Evolutionary conservation across 2,888 invertebrate species (phyloP).

Genomic region (Hypercompe scribonia): DNA sequence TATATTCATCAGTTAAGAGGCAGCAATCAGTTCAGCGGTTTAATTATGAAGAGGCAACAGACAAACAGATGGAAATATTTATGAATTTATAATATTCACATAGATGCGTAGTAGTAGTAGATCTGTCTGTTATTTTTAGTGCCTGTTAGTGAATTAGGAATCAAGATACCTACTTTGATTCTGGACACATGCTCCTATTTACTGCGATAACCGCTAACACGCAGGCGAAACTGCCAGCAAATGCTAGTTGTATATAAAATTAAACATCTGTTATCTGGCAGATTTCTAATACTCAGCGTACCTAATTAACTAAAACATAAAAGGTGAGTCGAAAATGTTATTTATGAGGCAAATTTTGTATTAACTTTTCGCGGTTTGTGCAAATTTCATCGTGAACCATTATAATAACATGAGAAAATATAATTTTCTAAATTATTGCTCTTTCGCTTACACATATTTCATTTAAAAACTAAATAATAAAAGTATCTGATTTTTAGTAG

Average conservation of each 20-base stretch:
- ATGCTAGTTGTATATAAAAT: slow-evolving; percentile 24
- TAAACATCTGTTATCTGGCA: slow-evolving; percentile 24
- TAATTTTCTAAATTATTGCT: slow-evolving; percentile 32
- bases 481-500: slow-evolving; percentile 25
- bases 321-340: slow-evolving; percentile 35
- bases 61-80: too few relatives aligned
- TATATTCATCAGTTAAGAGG: too few relatives aligned
- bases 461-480: slow-evolving; percentile 29
- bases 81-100: too few relatives aligned
- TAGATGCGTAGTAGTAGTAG: too few relatives aligned
- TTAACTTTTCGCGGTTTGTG: slow-evolving; percentile 29
- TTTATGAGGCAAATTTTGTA: slow-evolving; percentile 43
- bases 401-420: slow-evolving; percentile 37
- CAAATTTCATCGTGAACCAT: slow-evolving; percentile 29
- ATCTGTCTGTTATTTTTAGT: too few relatives aligned
- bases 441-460: slow-evolving; percentile 24
- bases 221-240: too few relatives aligned
- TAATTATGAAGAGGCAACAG: too few relatives aligned
- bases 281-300: slow-evolving; percentile 24
- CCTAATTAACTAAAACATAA: slow-evolving; percentile 40
- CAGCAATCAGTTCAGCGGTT: too few relatives aligned
- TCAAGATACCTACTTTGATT: too few relatives aligned
- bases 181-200: too few relatives aligned
- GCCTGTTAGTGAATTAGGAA: too few relatives aligned
- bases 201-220: too few relatives aligned